Base-by-base conservation (phyloP, 2,797 vertebrate species). In the Ctenopoma multispine region DNA sequence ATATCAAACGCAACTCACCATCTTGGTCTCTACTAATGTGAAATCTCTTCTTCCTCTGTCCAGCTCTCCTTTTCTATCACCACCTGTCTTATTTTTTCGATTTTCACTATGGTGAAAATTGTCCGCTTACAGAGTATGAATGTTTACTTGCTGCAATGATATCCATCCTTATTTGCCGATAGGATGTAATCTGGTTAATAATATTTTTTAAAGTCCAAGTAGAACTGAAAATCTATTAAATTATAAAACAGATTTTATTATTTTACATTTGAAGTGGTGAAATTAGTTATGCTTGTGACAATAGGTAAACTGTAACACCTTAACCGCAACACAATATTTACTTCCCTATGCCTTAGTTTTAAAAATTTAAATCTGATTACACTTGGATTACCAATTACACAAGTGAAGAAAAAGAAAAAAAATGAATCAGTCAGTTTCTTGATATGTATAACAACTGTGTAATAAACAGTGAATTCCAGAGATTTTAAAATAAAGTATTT, bases 1-100 rank as follows among this genome's bases (percentile, higher is more conserved):
- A 94, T 95, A 96, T 96, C 95, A 95, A 96, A 96, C 94, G 91
- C 85, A 94, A 86, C 90, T 92, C 93, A 86, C 90, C 89, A 90
- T 93, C 93, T 82, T 64, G n/a, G 41, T 63, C 46, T 46, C 51
- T 59, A 65, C 64, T 75, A 71, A 73, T 70, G 82, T 72, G 29
- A 85, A 86, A 77, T 85, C 24, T 80, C 76, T 62, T 77, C 72
- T 68, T 24, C 59, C 41, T 48, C 27, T 49, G 43, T 77, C 62
- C 62, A 53, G 15, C 53, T 49, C 46, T 56, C 55, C 21, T 24
- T 34, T 31, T 80, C 61, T 58, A 7, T 3, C 41, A 2, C 18
- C 1, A 3, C 65, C 48, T 63, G 36, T 67, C 38, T 40, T 18
- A 53, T 21, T 24, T 66, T 72, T 7, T 12, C 49, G 54, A 10